Conservation (phyloP, 2,888 invertebrate species). For the Troides oblongomaculatus region DNA sequence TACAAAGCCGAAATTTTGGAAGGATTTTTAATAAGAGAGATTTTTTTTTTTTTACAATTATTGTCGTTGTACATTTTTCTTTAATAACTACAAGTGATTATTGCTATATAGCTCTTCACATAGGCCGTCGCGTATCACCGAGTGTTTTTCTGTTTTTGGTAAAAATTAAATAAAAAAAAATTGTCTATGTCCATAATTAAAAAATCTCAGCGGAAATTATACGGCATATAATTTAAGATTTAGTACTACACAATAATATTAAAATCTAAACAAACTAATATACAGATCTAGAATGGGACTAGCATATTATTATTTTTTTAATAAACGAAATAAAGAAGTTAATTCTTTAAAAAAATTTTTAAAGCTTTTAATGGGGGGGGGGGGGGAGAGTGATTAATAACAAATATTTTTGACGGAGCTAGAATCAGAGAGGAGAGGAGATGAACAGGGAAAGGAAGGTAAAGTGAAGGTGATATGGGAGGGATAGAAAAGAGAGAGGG, state of each 20-base stretch:
- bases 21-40: not conserved
- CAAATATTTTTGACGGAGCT: too few relatives aligned
- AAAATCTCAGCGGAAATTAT: slow-evolving; percentile 1
- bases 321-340: too few relatives aligned
- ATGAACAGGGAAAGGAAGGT: too few relatives aligned
- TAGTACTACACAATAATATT: slow-evolving; percentile 1
- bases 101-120: slow-evolving; percentile 10
- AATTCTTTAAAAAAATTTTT: too few relatives aligned
- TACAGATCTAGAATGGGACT: too few relatives aligned
- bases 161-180: slow-evolving; percentile 6
- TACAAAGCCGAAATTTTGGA: slow-evolving; percentile 1
- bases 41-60: not conserved
- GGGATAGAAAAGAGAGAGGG: too few relatives aligned
- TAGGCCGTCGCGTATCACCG: slow-evolving; percentile 22
- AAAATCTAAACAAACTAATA: not conserved
- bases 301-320: too few relatives aligned
- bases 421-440: too few relatives aligned
- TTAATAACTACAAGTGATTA: slow-evolving; percentile 4
- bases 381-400: too few relatives aligned
- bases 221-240: slow-evolving; percentile 5
- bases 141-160: not conserved
- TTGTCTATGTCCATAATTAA: not conserved
- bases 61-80: slow-evolving; percentile 22
- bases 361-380: too few relatives aligned
- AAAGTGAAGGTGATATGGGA: too few relatives aligned